Evolutionary conservation across 2,797 vertebrate species (phyloP), one percentile per base, ranked within the genome.

Genomic region (Pachyuromys duprasi): DNA sequence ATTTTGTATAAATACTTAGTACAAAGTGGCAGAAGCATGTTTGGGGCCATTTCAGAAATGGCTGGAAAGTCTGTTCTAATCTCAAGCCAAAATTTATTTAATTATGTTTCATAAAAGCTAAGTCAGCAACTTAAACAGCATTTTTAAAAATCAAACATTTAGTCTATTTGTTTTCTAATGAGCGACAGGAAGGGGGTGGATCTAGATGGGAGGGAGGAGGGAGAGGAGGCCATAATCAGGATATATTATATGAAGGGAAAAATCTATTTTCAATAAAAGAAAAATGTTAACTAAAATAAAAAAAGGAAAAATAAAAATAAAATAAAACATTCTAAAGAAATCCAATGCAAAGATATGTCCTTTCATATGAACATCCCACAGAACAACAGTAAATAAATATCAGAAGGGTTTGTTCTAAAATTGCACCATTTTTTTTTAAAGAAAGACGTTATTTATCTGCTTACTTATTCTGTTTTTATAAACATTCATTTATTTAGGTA

Each of bases 41-140:
- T 26, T 76, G 67, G 53, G 72, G 72, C 57, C 86, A 76, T 89
- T 89, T 89, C 72, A 89, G 39, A 76, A 89, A 89, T n/a, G 28
- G 57, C 45, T 88, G 86, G 72, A 89, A 76, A 89, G 55, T 76
- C 36, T 88, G 20, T 72, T 57, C 72, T 57, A 63, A 49, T 45
- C 28, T 63, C 72, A 45, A 76, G 86, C 70, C 86, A 89, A 89
- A 45, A 76, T 76, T 63, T 31, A 62, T 76, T 89, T 63, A 49
- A 45, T 62, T 2, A 63, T 33, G n/a, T 76, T 63, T 89, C 22
- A 63, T 79, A 28, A 89, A 89, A 76, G 57, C 72, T 70, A 89
- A 89, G 57, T 76, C 81, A 89, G 57, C 86, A 89, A 62, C 39
- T 89, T 72, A 89, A 76, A 89, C 39, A 76, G 13, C 20, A 76